Evolutionary conservation across 2,888 invertebrate genomes (phyloP).

Genomic region (Eupithecia subfuscata): DNA sequence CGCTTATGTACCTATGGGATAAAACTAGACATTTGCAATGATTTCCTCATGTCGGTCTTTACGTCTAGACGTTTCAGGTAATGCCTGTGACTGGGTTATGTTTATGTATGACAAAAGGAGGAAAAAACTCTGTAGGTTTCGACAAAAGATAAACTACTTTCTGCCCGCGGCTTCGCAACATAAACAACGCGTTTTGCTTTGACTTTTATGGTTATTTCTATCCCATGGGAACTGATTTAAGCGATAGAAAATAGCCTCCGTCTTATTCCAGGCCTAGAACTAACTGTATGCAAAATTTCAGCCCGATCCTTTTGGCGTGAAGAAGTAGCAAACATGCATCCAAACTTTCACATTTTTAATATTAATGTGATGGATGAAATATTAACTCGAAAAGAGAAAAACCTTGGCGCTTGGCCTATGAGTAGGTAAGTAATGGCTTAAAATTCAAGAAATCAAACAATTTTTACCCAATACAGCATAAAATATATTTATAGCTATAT

Average conservation of each 20-base stretch:
- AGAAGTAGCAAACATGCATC: no score
- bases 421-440: background rate
- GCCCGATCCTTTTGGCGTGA: no score
- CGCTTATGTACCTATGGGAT: background rate
- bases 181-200: no score
- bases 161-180: no score
- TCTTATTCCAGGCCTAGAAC: no score
- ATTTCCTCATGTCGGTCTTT: background rate
- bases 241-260: no score
- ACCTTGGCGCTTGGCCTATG: no score
- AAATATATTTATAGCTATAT: conserved; percentile 30
- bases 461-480: conserved; percentile 9
- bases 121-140: background rate
- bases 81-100: background rate
- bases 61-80: background rate
- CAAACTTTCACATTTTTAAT: no score
- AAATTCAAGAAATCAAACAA: background rate
- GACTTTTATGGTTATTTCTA: no score
- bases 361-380: no score
- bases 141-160: background rate
- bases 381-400: background rate
- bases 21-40: background rate
- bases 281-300: no score
- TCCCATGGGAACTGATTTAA: no score
- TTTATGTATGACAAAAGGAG: background rate